These are phyloP conservation scores for Luffia ferchaultella DNA, from an alignment of 2,888 invertebrate species.

Conservation along the genomic window DNA sequence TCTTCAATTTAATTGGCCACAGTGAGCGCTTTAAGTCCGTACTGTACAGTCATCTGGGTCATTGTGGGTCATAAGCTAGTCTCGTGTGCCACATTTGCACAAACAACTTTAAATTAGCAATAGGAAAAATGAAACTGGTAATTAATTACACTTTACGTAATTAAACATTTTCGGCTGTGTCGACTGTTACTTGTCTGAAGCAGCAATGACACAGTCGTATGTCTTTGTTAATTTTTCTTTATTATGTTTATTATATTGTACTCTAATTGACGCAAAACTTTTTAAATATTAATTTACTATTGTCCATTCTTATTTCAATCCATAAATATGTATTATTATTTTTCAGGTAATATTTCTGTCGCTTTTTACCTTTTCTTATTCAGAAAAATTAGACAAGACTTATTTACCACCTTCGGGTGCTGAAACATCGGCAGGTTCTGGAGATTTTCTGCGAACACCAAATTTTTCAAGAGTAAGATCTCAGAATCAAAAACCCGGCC, in stretches of 20 bases:
- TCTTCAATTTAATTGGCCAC: constrained; percentile 8
- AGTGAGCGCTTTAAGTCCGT: not conserved
- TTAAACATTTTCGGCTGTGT: too few species aligned
- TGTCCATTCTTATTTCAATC: too few species aligned
- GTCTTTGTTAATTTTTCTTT: too few species aligned
- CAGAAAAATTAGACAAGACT: constrained; percentile 42
- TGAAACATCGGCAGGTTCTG: constrained; percentile 33
- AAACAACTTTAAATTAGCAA: not conserved
- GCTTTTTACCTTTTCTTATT: constrained; percentile 31
- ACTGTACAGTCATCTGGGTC: not conserved
- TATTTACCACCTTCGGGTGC: constrained; percentile 45
- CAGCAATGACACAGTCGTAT: too few species aligned
- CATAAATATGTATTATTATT: too few species aligned
- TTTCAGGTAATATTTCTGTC: constrained; percentile 40
- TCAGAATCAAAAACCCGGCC: constrained; percentile 3
- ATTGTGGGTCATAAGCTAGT: not conserved
- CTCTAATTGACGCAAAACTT: too few species aligned
- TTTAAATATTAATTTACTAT: too few species aligned
- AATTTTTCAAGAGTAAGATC: constrained; percentile 13
- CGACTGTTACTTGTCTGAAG: too few species aligned
- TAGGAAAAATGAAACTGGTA: constrained; percentile 50
- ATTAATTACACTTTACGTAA: constrained; percentile 12
- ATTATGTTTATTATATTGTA: too few species aligned
- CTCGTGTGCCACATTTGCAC: too few species aligned
- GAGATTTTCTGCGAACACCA: constrained; percentile 35